These are phyloP conservation scores for Agelas oroides DNA, from an alignment of 37 sponge, comb jelly and placozoan genomes.

Conservation along the genomic window DNA sequence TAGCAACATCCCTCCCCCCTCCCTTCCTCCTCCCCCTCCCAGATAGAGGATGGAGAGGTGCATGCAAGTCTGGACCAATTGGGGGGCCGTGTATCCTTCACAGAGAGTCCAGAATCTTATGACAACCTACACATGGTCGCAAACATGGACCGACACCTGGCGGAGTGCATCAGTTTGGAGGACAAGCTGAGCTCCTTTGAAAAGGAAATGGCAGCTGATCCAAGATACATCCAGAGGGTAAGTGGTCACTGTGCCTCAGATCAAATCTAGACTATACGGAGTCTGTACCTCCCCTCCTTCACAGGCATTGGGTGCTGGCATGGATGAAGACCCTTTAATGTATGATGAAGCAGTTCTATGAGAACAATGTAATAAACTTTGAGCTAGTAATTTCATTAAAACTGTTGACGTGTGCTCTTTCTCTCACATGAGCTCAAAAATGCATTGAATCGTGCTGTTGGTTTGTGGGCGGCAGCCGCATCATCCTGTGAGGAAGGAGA, in stretches of 20 bases:
- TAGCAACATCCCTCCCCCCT: no score
- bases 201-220: constrained; percentile 64
- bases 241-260: background rate
- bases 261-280: constrained; percentile 22
- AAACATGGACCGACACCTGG: constrained; percentile 56
- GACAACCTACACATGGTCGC: constrained; percentile 52
- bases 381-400: no score
- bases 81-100: constrained; percentile 84
- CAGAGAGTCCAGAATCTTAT: constrained; percentile 75
- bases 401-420: no score
- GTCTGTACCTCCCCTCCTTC: constrained; percentile 1
- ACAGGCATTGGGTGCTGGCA: constrained; percentile 24
- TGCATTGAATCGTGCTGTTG: no score
- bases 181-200: constrained; percentile 64
- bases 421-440: no score
- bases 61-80: constrained; percentile 89
- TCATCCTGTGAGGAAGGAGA: constrained; percentile 33
- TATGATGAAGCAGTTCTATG: constrained; percentile 48
- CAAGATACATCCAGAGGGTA: constrained; percentile 75
- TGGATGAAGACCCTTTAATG: constrained; percentile 60
- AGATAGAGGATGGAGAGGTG: constrained; percentile 92
- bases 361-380: background rate
- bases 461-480: no score
- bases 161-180: constrained; percentile 68
- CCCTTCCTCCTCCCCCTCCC: background rate